A percentile compares a stretch with the other conserved stretches of the same genome.
Evolutionary conservation across 2,113 vertebrate genomes (phyloP).

Genomic region (Trochalopteron elliotii): DNA sequence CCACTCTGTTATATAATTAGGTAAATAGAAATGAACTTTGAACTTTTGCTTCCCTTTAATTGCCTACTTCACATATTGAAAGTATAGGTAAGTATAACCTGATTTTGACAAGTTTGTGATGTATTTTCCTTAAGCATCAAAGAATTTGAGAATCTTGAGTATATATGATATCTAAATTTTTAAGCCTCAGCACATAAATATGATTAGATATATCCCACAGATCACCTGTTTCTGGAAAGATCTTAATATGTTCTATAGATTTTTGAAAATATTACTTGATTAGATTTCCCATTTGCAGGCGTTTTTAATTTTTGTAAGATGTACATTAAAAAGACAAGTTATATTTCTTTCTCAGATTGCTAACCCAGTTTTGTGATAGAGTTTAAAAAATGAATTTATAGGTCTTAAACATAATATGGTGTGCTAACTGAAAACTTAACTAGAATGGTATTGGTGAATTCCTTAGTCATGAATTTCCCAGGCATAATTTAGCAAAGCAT

Average conservation of each 20-base stretch:
- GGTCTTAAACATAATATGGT: neutral
- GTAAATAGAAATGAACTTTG: accelerated
- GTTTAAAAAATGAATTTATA: neutral
- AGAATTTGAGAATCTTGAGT: neutral
- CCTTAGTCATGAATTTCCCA: neutral
- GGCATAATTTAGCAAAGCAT: neutral
- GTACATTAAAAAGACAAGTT: neutral
- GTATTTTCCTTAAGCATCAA: neutral
- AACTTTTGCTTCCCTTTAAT: neutral
- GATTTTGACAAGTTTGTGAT: neutral
- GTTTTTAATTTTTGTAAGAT: neutral
- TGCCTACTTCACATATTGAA: neutral
- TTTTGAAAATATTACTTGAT: neutral
- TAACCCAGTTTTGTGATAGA: neutral
- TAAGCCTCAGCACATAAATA: neutral
- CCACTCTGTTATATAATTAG: neutral
- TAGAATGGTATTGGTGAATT: neutral
- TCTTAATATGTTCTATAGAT: neutral
- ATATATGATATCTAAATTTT: neutral
- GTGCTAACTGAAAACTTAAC: neutral
- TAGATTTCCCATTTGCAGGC: neutral
- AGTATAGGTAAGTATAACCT: neutral
- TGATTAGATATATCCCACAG: neutral
- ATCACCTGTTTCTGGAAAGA: neutral
- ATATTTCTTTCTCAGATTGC: neutral